Conservation (phyloP, 2,113 vertebrate species). For the Osmerus mordax region DNA sequence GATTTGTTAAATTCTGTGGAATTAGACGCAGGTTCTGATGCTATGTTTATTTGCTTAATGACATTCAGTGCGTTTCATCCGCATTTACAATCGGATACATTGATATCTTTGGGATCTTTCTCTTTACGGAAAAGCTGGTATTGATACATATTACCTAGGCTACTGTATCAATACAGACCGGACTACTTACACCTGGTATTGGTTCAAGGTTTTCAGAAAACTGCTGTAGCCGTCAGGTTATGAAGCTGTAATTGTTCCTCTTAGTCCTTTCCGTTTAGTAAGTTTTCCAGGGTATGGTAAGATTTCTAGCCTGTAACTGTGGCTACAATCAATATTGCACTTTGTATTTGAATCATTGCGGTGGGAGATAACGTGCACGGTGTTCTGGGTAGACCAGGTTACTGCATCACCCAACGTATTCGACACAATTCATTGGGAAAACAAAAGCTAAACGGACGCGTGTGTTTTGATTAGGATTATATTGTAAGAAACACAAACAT, state of each 20-base stretch:
- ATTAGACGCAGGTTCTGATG: constrained; percentile 2
- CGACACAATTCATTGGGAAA: no score
- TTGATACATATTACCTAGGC: not conserved
- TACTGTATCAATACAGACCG: not conserved
- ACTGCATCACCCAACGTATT: no score
- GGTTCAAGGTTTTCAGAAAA: not conserved
- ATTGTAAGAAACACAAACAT: constrained; percentile 24
- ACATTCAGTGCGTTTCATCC: not conserved
- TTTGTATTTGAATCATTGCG: not conserved
- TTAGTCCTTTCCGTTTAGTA: no score
- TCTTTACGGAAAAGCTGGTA: not conserved
- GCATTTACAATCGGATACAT: not conserved
- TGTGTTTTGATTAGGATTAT: not conserved
- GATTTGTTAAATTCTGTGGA: constrained; percentile 28
- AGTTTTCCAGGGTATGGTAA: not conserved
- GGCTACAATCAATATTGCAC: not conserved
- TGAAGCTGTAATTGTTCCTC: no score
- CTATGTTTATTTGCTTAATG: not conserved
- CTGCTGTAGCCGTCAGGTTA: no score
- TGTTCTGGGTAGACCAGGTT: no score
- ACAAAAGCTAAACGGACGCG: no score
- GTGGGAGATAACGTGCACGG: no score
- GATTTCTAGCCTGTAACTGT: not conserved
- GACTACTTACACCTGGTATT: not conserved
- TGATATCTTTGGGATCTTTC: not conserved